Evolutionary conservation across 2,888 invertebrate species (phyloP).

Genomic region (Parnassius mnemosyne): DNA sequence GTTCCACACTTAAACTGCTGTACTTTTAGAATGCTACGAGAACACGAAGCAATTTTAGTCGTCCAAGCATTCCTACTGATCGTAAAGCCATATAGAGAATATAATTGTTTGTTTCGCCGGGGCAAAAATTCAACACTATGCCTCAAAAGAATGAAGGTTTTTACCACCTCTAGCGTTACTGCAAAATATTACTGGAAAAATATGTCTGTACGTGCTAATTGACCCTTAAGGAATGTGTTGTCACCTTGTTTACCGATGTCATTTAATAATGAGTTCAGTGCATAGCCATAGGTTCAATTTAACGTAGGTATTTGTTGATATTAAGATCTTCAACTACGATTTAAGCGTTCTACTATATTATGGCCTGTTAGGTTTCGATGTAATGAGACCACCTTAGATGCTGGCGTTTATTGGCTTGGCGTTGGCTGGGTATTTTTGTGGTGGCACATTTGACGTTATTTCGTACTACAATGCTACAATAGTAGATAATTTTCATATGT

Average conservation of each 20-base stretch:
- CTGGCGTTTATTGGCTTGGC: too few relatives aligned
- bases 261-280: neutral
- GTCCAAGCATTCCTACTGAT: slow-evolving; percentile 14
- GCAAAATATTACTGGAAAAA: neutral
- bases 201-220: slow-evolving; percentile 9
- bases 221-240: slow-evolving; percentile 10
- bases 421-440: too few relatives aligned
- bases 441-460: too few relatives aligned
- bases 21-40: slow-evolving; percentile 7
- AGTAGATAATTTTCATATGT: too few relatives aligned
- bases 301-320: too few relatives aligned
- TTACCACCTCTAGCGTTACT: slow-evolving; percentile 4
- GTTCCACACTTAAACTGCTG: neutral
- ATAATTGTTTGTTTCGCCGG: neutral
- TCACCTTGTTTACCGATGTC: slow-evolving; percentile 7
- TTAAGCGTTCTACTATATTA: too few relatives aligned
- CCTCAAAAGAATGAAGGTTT: slow-evolving; percentile 10
- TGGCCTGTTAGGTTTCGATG: too few relatives aligned
- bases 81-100: slow-evolving; percentile 18
- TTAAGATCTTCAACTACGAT: too few relatives aligned
- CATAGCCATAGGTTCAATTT: neutral
- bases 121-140: slow-evolving; percentile 4
- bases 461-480: too few relatives aligned
- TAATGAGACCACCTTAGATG: too few relatives aligned
- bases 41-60: slow-evolving; percentile 8